Conservation (phyloP, 2,797 vertebrate species). For the Etheostoma nigrum region DNA sequence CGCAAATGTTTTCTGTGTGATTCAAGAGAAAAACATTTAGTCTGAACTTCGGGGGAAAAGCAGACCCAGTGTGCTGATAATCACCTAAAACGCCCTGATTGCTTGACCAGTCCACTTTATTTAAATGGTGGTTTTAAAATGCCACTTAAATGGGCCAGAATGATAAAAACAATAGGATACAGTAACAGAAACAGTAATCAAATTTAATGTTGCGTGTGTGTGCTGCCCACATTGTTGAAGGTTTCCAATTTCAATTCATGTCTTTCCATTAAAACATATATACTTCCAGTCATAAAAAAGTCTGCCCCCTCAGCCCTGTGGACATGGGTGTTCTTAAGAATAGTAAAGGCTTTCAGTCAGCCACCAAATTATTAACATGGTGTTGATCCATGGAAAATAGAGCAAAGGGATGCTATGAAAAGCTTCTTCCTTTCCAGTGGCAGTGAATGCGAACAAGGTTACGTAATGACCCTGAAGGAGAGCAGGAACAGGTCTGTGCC, state of each 20-base stretch:
- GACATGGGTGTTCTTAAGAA: constrained; percentile 64
- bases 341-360: constrained; percentile 75
- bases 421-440: constrained; percentile 74
- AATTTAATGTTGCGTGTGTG: neutral
- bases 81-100: neutral
- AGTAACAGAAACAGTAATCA: constrained; percentile 10
- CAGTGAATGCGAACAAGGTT: constrained; percentile 80
- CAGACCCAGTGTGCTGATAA: neutral
- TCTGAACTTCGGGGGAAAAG: neutral
- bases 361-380: constrained; percentile 81
- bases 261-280: constrained; percentile 31
- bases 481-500: constrained; percentile 68
- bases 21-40: neutral
- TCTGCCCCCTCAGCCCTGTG: constrained; percentile 46
- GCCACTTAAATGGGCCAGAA: neutral
- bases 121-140: constrained; percentile 5
- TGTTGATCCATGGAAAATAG: constrained; percentile 77
- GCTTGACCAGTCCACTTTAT: neutral
- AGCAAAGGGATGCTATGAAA: constrained; percentile 73
- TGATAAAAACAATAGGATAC: neutral
- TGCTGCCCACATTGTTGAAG: constrained; percentile 22
- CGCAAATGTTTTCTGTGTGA: neutral
- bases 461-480: constrained; percentile 81
- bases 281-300: constrained; percentile 27
- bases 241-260: constrained; percentile 48